These are phyloP conservation scores for Pseudochaenichthys georgianus DNA, from an alignment of 2,797 vertebrate species.

Conservation along the genomic window DNA sequence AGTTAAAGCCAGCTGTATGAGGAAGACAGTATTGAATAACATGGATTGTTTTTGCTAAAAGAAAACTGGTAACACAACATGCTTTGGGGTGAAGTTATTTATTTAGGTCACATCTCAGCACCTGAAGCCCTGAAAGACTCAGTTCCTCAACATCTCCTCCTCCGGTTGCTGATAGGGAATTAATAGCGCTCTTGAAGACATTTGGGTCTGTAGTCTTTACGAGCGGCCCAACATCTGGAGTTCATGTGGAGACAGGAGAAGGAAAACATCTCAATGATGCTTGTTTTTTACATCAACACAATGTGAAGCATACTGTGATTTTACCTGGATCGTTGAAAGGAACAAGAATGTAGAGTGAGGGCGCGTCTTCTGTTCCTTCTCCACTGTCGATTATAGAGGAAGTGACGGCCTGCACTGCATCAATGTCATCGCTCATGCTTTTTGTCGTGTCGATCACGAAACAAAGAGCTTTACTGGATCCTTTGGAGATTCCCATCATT, in stretches of 20 bases:
- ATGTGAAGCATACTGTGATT: not conserved
- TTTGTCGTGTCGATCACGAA: constrained; percentile 73
- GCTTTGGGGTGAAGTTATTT: too few relatives aligned
- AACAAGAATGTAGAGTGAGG: constrained; percentile 68
- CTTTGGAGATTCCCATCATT: constrained; percentile 57
- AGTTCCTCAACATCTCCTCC: constrained; percentile 60
- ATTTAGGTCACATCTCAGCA: constrained; percentile 11
- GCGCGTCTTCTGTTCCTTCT: constrained; percentile 55
- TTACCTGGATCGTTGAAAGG: constrained; percentile 74
- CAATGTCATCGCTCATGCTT: constrained; percentile 69
- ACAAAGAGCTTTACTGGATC: constrained; percentile 58
- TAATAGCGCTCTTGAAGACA: constrained; percentile 32
- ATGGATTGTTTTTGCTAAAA: not conserved
- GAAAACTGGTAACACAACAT: not conserved
- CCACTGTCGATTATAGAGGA: constrained; percentile 52
- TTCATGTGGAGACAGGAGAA: not conserved
- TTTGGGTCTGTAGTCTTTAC: constrained; percentile 59
- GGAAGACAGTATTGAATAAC: not conserved
- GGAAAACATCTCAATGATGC: not conserved
- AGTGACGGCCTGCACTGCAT: constrained; percentile 29
- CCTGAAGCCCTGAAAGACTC: constrained; percentile 76
- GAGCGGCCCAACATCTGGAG: constrained; percentile 65
- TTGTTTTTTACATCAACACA: not conserved
- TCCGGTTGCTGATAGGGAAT: constrained; percentile 37
- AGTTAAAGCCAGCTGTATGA: constrained; percentile 68